Base-by-base conservation (phyloP, 2,797 vertebrate genomes). In the Takifugu rubripes region DNA sequence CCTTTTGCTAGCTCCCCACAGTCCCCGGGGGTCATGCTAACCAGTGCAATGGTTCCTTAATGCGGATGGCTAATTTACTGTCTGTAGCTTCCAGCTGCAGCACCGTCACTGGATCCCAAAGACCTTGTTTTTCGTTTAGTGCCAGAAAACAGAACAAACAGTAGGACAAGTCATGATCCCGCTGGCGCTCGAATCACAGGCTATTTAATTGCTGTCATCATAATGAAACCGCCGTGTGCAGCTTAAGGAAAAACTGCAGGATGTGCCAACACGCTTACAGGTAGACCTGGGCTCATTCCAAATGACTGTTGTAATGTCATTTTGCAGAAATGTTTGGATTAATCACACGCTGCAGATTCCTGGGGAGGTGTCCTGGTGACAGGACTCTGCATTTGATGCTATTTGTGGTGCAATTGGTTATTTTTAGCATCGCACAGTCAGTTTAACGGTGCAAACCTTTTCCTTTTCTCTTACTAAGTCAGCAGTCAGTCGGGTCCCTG, bases 151-250 rank as follows among this genome's bases (percentile, higher is more conserved):
- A 51, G 64, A 54, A 46, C 70, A 55, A 60, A 62, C 61, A 56
- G 58, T 63, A 49, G 72, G 78, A 84, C 85, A 78, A 87, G 73
- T 83, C 74, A 64, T 84, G 84, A 84, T 84, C 74, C 76, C 63
- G 24, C 75, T 75, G 71, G 64, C 78, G 73, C 74, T 81, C 70
- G 72, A 74, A 84, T 83, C 77, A 75, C 53, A 15, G 68, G 72
- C 77, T 83, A 85, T 90, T 88, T 90, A 89, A 90, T 89, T 85
- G 83, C 84, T 85, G 79, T 84, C 82, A 82, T 86, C 72, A 70
- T 74, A 80, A 79, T 80, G 70, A 48, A 75, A 78, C 75, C 59
- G 75, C 74, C 80, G 72, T 69, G 72, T 72, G 70, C 78, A 79
- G 83, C 76, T 85, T 85, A 86, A 73, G 77, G 27, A 62, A 66